phyloP scores from a whole-genome alignment of 2,888 invertebrate species.

The Thumatha senex region DNA sequence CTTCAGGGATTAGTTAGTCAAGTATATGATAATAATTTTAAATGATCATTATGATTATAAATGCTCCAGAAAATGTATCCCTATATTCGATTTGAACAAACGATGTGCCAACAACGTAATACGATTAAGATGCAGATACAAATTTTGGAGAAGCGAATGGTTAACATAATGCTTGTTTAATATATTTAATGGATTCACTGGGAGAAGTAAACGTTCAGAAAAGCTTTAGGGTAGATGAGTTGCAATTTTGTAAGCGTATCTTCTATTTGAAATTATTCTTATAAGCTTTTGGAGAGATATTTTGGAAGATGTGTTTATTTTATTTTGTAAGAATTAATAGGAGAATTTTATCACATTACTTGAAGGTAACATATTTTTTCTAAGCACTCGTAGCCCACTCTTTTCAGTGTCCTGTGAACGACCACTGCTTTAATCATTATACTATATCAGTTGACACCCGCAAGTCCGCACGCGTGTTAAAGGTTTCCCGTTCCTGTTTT shows the following conservation, averaged over 20 bases:
- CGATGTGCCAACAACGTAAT: constrained; percentile 13
- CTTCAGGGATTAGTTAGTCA: too few relatives aligned
- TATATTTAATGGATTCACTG: constrained; percentile 61
- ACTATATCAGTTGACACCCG: too few relatives aligned
- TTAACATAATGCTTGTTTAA: constrained; percentile 57
- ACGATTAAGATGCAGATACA: constrained; percentile 35
- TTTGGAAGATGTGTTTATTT: not conserved
- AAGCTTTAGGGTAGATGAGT: constrained; percentile 54
- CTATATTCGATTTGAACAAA: constrained; percentile 8
- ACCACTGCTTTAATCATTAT: too few relatives aligned
- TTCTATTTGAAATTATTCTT: constrained; percentile 3
- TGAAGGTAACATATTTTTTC: too few relatives aligned
- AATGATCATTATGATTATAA: too few relatives aligned
- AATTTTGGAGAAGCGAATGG: constrained; percentile 39
- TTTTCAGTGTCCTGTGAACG: too few relatives aligned
- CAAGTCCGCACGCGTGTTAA: too few relatives aligned
- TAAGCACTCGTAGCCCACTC: too few relatives aligned
- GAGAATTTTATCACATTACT: too few relatives aligned
- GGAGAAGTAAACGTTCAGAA: constrained; percentile 28
- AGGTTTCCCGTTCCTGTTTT: too few relatives aligned
- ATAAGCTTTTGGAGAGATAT: constrained; percentile 10
- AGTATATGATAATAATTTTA: too few relatives aligned
- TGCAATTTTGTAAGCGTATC: constrained; percentile 44
- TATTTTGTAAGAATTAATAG: not conserved
- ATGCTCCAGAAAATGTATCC: not conserved